phyloP scores from a whole-genome alignment of 2,113 vertebrate genomes.

The Tretioscincus oriximinensis region DNA sequence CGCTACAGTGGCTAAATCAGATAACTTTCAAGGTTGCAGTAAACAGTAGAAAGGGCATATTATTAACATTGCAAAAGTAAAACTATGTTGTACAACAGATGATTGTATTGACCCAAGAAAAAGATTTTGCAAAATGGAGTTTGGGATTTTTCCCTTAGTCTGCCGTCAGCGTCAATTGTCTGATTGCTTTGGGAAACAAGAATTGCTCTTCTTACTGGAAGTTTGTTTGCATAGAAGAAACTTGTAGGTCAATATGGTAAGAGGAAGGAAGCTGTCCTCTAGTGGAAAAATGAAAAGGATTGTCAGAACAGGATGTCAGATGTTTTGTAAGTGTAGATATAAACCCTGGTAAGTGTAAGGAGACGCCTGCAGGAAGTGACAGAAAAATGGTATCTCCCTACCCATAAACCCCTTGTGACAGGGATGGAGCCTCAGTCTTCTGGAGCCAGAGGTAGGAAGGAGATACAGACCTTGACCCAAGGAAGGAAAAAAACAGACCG shows the following conservation, averaged over 20 bases:
- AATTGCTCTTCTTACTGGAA: not conserved
- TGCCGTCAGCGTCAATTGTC: not conserved
- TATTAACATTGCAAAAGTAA: not conserved
- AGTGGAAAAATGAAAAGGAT: not conserved
- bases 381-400: no score
- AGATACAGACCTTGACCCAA: no score
- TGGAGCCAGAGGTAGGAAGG: no score
- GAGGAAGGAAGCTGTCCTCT: not conserved
- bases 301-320: not conserved
- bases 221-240: not conserved
- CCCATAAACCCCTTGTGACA: no score
- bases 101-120: not conserved
- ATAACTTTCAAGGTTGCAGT: no score
- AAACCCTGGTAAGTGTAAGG: no score
- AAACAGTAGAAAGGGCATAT: no score
- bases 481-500: no score
- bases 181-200: not conserved
- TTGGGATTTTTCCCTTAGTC: not conserved
- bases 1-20: no score
- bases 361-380: no score
- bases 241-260: not conserved
- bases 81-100: no score
- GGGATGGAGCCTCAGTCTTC: no score
- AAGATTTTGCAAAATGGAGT: not conserved
- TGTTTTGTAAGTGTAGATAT: not conserved